Conservation (phyloP, 1,140 invertebrate genomes). For the Aethina tumida region DNA sequence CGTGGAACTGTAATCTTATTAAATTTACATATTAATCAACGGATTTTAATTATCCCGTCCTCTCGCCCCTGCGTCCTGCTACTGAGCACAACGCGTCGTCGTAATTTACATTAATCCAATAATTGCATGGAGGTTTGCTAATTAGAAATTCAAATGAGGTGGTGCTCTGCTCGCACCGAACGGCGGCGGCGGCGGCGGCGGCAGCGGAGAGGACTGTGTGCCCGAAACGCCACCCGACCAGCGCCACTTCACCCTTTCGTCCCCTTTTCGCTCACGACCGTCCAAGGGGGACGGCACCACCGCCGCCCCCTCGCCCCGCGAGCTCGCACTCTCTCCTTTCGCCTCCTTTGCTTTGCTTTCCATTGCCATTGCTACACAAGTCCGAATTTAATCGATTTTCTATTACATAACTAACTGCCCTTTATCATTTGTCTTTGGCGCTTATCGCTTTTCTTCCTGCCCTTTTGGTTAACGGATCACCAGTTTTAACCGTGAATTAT, state of each 20-base stretch:
- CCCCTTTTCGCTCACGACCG: conserved; percentile 24
- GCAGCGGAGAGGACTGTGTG: conserved; percentile 25
- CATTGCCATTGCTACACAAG: conserved; percentile 27
- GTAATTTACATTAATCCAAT: conserved; percentile 91
- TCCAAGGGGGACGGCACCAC: conserved; percentile 29
- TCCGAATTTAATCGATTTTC: conserved; percentile 36
- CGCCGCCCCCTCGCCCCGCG: conserved; percentile 23
- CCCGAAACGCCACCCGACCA: conserved; percentile 23
- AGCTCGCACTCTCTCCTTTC: conserved; percentile 20
- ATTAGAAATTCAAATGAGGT: conserved; percentile 88
- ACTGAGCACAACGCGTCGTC: conserved; percentile 51
- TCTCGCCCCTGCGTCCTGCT: conserved; percentile 25
- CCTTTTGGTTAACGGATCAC: neutral
- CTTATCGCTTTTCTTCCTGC: too few relatives aligned
- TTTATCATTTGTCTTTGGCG: too few relatives aligned
- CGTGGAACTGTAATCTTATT: conserved; percentile 83
- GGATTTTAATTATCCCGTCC: conserved; percentile 81
- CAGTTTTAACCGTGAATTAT: too few relatives aligned
- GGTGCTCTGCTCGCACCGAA: conserved; percentile 45
- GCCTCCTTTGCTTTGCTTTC: conserved; percentile 11
- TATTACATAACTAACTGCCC: too few relatives aligned
- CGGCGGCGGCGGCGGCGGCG: conserved; percentile 1
- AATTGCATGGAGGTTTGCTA: conserved; percentile 84
- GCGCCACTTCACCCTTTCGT: conserved; percentile 37
- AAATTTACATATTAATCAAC: conserved; percentile 97